Percentiles rank a stretch among this genome's conserved stretches.
phyloP scores from a whole-genome alignment of 2,797 vertebrate species.

The Ptychobarbus kaznakovi region DNA sequence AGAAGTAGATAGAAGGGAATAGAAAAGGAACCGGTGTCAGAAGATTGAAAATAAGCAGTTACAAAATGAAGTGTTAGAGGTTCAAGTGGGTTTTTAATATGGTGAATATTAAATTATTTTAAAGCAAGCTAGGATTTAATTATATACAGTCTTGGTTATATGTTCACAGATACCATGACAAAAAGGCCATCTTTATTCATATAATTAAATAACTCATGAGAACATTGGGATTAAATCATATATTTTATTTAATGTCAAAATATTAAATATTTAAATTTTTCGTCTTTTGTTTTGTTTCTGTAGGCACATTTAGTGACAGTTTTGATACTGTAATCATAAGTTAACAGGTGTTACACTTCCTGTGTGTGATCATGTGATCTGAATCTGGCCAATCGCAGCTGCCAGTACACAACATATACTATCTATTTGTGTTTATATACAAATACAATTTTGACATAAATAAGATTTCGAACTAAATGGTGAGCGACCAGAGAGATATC shows the following conservation, averaged over 20 bases:
- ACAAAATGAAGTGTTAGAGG: too few species aligned
- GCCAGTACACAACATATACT: slow-evolving; percentile 71
- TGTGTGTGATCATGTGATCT: slow-evolving; percentile 61
- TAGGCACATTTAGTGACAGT: slow-evolving; percentile 71
- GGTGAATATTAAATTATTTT: too few species aligned
- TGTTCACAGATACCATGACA: background rate
- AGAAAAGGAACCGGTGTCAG: too few species aligned
- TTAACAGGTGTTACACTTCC: slow-evolving; percentile 71
- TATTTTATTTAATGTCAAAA: slow-evolving; percentile 78
- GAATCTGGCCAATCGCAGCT: slow-evolving; percentile 76
- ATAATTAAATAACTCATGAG: background rate
- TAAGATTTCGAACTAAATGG: slow-evolving; percentile 75
- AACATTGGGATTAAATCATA: slow-evolving; percentile 71
- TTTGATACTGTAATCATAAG: slow-evolving; percentile 74
- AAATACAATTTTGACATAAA: slow-evolving; percentile 76
- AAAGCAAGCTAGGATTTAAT: too few species aligned
- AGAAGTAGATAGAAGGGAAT: too few species aligned
- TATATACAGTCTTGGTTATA: background rate
- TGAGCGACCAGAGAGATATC: slow-evolving; percentile 69
- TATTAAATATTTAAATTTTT: slow-evolving; percentile 81
- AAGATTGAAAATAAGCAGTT: too few species aligned
- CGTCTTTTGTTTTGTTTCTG: slow-evolving; percentile 64
- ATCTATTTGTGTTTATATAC: slow-evolving; percentile 66
- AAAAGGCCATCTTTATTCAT: background rate
- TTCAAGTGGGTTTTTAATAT: too few species aligned